Percentiles rank a stretch among this genome's conserved stretches.
Conservation (phyloP, 2,888 invertebrate genomes). For the Agrotis clavis region DNA sequence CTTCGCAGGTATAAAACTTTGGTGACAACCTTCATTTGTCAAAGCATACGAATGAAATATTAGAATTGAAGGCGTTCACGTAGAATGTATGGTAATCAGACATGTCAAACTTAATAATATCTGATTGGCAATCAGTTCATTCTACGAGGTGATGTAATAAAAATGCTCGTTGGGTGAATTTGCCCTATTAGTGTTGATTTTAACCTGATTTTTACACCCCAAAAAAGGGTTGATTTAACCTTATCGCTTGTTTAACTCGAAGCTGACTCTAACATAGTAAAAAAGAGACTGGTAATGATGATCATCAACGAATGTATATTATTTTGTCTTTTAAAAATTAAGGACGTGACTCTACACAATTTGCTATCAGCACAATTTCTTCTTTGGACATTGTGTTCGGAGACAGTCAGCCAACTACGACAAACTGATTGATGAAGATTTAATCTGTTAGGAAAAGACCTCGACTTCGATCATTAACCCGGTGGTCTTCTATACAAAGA, state of each 20-base stretch:
- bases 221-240: neutral
- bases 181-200: neutral
- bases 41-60: slow-evolving; percentile 11
- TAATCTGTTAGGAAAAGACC: too few relatives aligned
- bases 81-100: slow-evolving; percentile 10
- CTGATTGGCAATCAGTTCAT: slow-evolving; percentile 25
- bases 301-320: neutral
- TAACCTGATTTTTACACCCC: too few relatives aligned
- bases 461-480: too few relatives aligned
- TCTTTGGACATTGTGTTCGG: too few relatives aligned
- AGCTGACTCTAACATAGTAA: neutral
- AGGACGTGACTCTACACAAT: too few relatives aligned
- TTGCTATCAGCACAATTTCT: too few relatives aligned
- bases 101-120: slow-evolving; percentile 4
- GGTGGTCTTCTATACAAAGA: too few relatives aligned
- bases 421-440: too few relatives aligned
- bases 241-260: neutral
- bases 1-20: slow-evolving; percentile 39
- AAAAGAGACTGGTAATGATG: neutral
- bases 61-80: neutral
- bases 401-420: too few relatives aligned
- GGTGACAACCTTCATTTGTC: slow-evolving; percentile 15
- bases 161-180: neutral
- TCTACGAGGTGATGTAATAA: neutral
- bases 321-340: too few relatives aligned